These are phyloP conservation scores for Drosophila fuyamai DNA, from an alignment of 1,140 invertebrate genomes.

Conservation along the genomic window DNA sequence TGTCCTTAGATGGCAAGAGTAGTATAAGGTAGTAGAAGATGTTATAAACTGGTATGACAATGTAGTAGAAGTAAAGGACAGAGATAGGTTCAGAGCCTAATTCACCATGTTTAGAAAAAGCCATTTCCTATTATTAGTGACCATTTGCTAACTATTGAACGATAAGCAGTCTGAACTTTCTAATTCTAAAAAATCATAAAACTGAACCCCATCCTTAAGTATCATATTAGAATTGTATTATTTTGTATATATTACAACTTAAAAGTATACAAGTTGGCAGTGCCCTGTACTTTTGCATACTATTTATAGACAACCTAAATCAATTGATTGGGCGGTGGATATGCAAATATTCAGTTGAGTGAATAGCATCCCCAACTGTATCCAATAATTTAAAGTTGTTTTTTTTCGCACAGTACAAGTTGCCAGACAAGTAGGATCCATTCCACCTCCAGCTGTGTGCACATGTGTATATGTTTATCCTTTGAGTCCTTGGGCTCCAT, in stretches of 20 bases:
- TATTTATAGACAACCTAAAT: neutral
- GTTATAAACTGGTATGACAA: neutral
- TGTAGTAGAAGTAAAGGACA: no score
- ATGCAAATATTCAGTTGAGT: constrained; percentile 13
- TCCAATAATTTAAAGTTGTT: constrained; percentile 24
- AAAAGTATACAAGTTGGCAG: neutral
- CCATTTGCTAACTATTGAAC: no score
- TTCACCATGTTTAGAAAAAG: no score
- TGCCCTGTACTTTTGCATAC: neutral
- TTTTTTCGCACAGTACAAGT: constrained; percentile 17
- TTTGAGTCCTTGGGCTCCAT: constrained; percentile 15
- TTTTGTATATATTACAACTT: neutral
- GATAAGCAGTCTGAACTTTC: no score
- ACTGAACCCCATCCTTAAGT: no score
- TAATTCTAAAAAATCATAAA: no score
- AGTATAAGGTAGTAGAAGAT: neutral
- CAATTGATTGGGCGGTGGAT: neutral
- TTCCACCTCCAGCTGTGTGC: constrained; percentile 12
- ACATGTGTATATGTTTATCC: constrained; percentile 1
- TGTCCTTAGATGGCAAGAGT: constrained; percentile 7
- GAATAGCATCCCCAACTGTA: neutral
- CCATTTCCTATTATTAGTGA: no score
- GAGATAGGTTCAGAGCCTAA: no score
- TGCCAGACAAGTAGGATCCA: constrained; percentile 42
- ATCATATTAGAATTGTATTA: no score